Evolutionary conservation across 30 jellyfish, hydroid and myxozoan species (phyloP).

Genomic region (Aurelia aurita complex sp. Pacific): DNA sequence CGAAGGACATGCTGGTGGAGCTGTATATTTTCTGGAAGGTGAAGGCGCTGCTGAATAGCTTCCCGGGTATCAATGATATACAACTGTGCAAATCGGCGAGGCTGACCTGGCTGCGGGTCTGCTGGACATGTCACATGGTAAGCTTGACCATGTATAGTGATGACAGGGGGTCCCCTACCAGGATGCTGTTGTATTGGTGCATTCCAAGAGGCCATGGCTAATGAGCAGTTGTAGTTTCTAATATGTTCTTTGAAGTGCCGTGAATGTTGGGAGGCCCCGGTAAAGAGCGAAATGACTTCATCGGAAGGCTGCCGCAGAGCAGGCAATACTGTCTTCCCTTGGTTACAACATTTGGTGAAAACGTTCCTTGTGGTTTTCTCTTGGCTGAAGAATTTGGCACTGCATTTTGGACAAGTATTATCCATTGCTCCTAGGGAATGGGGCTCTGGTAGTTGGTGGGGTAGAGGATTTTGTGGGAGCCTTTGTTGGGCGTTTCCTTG

Average conservation of each 20-base stretch:
- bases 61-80: constrained; percentile 40
- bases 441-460: no score
- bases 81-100: constrained; percentile 47
- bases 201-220: constrained; percentile 63
- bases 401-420: no score
- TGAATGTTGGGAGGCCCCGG: no score
- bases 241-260: constrained; percentile 33
- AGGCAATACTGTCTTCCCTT: no score
- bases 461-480: no score
- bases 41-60: constrained; percentile 31
- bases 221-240: constrained; percentile 32
- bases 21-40: constrained; percentile 26
- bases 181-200: constrained; percentile 35
- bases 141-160: constrained; percentile 59
- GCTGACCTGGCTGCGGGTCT: constrained; percentile 30
- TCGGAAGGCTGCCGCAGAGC: no score
- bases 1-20: constrained; percentile 38
- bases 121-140: constrained; percentile 48
- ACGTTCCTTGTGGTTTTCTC: no score
- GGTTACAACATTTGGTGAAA: no score
- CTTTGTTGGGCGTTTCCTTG: no score
- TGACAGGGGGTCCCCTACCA: constrained; percentile 46
- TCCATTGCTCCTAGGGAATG: no score
- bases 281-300: no score
- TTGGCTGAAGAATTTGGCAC: no score